Base-by-base conservation (phyloP, 2,797 vertebrate species). In the Limosa lapponica region DNA sequence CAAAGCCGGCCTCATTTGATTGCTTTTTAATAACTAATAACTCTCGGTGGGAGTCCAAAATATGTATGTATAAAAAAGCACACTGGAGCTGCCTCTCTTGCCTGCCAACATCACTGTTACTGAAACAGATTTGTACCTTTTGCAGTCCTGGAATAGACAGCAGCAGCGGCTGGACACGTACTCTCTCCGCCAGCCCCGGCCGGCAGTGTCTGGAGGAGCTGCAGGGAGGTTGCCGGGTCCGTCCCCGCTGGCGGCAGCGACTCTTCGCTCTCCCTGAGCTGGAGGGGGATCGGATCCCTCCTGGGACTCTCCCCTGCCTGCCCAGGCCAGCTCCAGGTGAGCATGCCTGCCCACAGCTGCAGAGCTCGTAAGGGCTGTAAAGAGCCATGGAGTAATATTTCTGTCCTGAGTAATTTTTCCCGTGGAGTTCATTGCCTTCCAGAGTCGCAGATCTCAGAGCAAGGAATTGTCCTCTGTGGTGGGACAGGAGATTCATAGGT, bases 1-100 rank as follows among this genome's bases (percentile, higher is more conserved):
- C 92, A 90, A 83, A 74, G 16, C 72, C 90, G 61, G 57, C 51
- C 85, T 95, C 64, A 54, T 81, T 92, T 96, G 94, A 94, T 95
- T 82, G 85, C 95, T 87, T 86, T 92, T 96, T 94, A 88, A 96
- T 95, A 97, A 96, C 95, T 94, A 96, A 95, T 95, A 96, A 96
- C 66, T 81, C 73, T 95, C 89, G 0, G 43, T 93, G 82, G 82
- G 80, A 92, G 37, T 67, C 86, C 95, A 89, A 78, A 90, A 82
- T 95, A 95, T 78, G 87, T 69, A 81, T 37, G 66, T 74, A 88
- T 95, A 70, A 90, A 79, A 85, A 83, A 93, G 54, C 65, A 30
- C 36, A 39, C 75, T 67, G 25, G 37, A 86, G 62, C 87, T 93
- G 83, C 84, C 85, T 75, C 72, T 89, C 27, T 55, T 5, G n/a